Evolutionary conservation across 2,113 vertebrate genomes (phyloP), one percentile per base, ranked within the genome.

Genomic region (Garra rufa): DNA sequence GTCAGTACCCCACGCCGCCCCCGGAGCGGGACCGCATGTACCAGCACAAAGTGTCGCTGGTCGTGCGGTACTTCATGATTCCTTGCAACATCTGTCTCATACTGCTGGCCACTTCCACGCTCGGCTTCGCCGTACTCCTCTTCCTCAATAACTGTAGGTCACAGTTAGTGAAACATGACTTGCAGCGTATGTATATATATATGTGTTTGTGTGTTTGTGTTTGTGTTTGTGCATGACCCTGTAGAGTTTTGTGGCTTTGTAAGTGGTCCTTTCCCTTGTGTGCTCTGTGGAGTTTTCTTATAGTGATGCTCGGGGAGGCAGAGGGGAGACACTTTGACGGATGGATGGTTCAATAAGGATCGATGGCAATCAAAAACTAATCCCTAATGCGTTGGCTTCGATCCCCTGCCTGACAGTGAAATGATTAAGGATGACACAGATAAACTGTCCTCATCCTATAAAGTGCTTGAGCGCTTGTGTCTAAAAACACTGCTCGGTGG

Each of bases 131-230:
- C 0, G 96, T 97, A 74, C 95, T 99, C 55, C 97, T 99, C 78
- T 98, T 98, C 94, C 97, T 99, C 94, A 98, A 97, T 91, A 98
- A 97, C 92, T 99, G 98, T 99, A 98, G 80, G 98, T 99, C 92
- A 57, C 63, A 67, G 83, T 78, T 78, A 76, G 44, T 77, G 83
- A 77, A 67, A 65, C 48, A 61, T 59, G 77, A 74, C 28, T 14
- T 65, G 67, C 84, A 74, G 69, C 43, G 82, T 83, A 76, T 83
- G 55, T 83, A 63, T 65, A 14, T 26, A 44, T 65, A 44, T 83
- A 21, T 80, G 34, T 80, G 26, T 83, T 76, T 83, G 74, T 71
- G 80, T 77, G 55, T 82, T 7, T 75, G 48, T 77, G 55, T 82
- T 7, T 75, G 48, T 80, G 76, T 77, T 67, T 70, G 52, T 52